Evolutionary conservation across 2,797 vertebrate genomes (phyloP).

Genomic region (Crenuchus spilurus): DNA sequence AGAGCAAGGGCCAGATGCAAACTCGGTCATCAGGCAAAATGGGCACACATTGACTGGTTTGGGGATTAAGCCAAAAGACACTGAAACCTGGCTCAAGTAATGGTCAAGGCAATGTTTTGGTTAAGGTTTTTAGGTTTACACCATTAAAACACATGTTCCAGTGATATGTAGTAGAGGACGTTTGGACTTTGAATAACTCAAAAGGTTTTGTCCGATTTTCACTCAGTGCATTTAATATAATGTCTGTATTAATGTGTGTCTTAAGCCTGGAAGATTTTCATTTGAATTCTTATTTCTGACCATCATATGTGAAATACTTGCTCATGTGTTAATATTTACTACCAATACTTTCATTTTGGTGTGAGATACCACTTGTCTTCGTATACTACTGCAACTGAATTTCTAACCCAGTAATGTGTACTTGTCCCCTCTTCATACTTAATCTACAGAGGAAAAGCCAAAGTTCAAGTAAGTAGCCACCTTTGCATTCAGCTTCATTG

Average conservation of each 20-base stretch:
- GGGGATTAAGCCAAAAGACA: background rate
- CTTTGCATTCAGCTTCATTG: constrained; percentile 11
- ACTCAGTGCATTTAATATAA: constrained; percentile 14
- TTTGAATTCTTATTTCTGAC: background rate
- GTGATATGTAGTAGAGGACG: too few relatives aligned
- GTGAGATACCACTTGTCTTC: constrained; percentile 30
- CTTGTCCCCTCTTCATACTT: constrained; percentile 53
- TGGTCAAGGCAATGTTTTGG: background rate
- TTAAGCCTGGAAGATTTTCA: constrained; percentile 14
- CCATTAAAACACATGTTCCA: background rate
- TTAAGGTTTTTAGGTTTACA: constrained; percentile 6
- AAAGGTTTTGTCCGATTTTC: background rate
- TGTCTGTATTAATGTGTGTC: constrained; percentile 21
- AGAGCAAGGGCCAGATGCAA: constrained; percentile 78
- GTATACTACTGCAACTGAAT: constrained; percentile 23
- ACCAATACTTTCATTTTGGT: constrained; percentile 29
- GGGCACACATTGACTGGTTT: constrained; percentile 27
- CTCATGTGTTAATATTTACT: constrained; percentile 25
- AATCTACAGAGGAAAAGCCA: constrained; percentile 89
- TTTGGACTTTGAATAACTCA: constrained; percentile 17
- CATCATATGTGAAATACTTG: constrained; percentile 19
- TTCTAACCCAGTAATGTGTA: constrained; percentile 62
- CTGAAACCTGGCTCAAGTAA: background rate
- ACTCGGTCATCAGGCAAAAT: constrained; percentile 35
- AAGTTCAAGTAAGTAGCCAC: constrained; percentile 88